Evolutionary conservation across 2,888 invertebrate species (phyloP).

Genomic region (Sarcophaga carnaria): DNA sequence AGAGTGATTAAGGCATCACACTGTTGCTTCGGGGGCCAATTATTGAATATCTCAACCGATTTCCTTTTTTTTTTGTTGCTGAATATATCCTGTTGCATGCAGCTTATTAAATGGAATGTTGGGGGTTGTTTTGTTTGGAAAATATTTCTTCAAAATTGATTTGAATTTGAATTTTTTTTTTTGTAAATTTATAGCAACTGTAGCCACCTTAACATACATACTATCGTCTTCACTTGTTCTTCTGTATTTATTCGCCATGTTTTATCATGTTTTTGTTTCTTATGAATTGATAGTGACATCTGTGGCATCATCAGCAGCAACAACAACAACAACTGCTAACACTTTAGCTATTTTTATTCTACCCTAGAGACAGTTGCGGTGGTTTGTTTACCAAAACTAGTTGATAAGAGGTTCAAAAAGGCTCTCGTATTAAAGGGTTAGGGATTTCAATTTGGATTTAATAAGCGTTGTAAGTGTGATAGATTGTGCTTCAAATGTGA

Average conservation of each 20-base stretch:
- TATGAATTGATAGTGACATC: neutral
- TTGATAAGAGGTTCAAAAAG: constrained; percentile 47
- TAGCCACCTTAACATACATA: too few species aligned
- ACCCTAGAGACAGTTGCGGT: constrained; percentile 28
- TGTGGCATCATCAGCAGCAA: constrained; percentile 6
- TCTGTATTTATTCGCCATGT: neutral
- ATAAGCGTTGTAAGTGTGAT: too few species aligned
- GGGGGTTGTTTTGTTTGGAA: too few species aligned
- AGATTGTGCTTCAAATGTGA: too few species aligned
- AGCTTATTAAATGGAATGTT: neutral
- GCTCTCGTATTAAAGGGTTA: neutral
- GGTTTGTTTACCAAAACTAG: constrained; percentile 45
- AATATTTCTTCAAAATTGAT: too few species aligned
- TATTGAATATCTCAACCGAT: neutral
- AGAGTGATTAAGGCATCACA: neutral
- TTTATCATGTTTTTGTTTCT: neutral
- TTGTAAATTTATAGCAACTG: too few species aligned
- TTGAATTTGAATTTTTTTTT: too few species aligned
- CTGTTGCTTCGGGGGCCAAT: neutral
- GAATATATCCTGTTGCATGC: neutral
- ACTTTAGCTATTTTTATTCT: constrained; percentile 46
- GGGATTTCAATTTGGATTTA: neutral
- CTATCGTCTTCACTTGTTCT: neutral
- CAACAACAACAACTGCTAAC: constrained; percentile 8
- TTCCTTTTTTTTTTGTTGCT: too few species aligned